Conservation (phyloP, 2,113 vertebrate species). For the Astatotilapia flaviijosephi region DNA sequence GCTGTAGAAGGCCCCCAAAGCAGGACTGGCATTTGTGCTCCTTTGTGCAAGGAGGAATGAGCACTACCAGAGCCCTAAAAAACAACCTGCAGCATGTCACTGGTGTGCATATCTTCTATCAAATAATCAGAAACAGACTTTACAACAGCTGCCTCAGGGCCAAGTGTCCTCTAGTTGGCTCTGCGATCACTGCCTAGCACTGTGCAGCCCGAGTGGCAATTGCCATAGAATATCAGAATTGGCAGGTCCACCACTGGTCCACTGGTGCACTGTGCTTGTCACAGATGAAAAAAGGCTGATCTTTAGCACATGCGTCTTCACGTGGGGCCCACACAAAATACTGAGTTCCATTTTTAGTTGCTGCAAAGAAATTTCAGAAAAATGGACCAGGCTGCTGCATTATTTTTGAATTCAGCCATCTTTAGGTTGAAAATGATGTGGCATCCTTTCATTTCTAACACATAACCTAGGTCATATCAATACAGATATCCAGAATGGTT, state of each 20-base stretch:
- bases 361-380: background rate
- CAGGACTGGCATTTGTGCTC: background rate
- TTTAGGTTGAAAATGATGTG: background rate
- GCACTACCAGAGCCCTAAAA: background rate
- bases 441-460: background rate
- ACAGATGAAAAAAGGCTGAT: background rate
- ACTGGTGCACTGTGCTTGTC: background rate
- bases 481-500: fast-evolving
- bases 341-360: background rate
- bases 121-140: background rate
- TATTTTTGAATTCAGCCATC: background rate
- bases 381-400: background rate
- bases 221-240: background rate
- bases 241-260: background rate
- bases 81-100: background rate
- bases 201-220: background rate
- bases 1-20: background rate
- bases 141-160: background rate
- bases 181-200: background rate
- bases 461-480: background rate
- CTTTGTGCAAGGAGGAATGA: fast-evolving
- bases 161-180: too few species aligned
- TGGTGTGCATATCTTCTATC: background rate
- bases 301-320: background rate
- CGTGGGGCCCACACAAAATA: background rate